A percentile compares a stretch with the other conserved stretches of the same genome.
These are phyloP conservation scores for Scomber japonicus DNA, from an alignment of 2,113 vertebrate genomes.

Conservation along the genomic window DNA sequence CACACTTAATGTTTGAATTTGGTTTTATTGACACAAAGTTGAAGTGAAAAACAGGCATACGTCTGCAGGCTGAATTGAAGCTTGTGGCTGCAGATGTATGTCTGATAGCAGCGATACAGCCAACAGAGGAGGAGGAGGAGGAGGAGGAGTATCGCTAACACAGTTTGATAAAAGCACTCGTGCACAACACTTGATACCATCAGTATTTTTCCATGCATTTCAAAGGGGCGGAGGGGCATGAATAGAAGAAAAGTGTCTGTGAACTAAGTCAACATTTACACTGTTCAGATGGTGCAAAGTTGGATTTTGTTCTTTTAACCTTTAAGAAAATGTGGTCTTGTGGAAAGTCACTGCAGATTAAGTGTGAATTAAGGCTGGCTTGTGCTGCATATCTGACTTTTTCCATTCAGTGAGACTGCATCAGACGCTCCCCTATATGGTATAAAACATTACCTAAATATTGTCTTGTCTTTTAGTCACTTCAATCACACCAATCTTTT, in stretches of 20 bases:
- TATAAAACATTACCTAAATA: neutral
- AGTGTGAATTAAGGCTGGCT: too few species aligned
- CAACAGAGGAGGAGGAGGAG: too few species aligned
- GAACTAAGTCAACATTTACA: conserved; percentile 19
- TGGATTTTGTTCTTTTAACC: neutral
- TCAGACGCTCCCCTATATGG: too few species aligned
- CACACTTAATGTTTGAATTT: neutral
- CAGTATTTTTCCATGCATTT: conserved; percentile 14
- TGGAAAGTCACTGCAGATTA: neutral
- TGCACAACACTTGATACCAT: too few species aligned
- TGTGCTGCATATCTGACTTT: neutral
- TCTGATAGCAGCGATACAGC: too few species aligned
- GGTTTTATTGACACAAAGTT: neutral
- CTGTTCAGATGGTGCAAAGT: neutral
- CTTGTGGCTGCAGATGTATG: too few species aligned
- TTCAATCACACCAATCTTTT: too few species aligned
- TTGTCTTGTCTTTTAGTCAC: neutral
- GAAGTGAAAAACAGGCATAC: neutral
- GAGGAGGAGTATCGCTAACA: too few species aligned
- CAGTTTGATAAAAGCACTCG: too few species aligned
- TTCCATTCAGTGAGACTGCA: neutral
- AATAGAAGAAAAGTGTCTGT: neutral
- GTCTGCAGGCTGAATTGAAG: neutral
- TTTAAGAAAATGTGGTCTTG: neutral
- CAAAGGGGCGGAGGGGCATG: neutral